Conservation (phyloP, 2,888 invertebrate species). For the Podabrus alpinus region DNA sequence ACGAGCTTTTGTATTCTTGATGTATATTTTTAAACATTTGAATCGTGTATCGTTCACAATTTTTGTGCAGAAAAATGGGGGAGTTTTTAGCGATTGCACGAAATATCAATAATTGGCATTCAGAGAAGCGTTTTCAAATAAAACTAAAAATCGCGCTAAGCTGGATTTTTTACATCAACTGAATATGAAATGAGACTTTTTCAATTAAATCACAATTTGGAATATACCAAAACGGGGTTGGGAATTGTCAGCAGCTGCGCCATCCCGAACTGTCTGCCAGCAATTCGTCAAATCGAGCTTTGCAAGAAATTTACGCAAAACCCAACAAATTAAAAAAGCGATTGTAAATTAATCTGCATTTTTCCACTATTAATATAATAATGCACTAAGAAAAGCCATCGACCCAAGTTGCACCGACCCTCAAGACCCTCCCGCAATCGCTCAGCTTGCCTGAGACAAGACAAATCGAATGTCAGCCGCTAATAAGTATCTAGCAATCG, state of each 20-base stretch:
- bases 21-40: slow-evolving; percentile 53
- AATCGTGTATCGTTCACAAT: slow-evolving; percentile 52
- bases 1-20: slow-evolving; percentile 47
- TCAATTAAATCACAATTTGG: slow-evolving; percentile 57
- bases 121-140: slow-evolving; percentile 49
- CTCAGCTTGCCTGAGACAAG: slow-evolving; percentile 55
- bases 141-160: slow-evolving; percentile 51
- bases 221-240: slow-evolving; percentile 45
- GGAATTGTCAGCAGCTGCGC: slow-evolving; percentile 46
- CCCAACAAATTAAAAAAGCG: neutral
- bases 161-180: slow-evolving; percentile 55
- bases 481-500: slow-evolving; percentile 59
- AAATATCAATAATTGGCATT: slow-evolving; percentile 50
- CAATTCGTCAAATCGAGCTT: slow-evolving; percentile 23
- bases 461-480: slow-evolving; percentile 61
- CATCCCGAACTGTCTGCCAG: slow-evolving; percentile 24
- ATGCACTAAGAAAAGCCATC: slow-evolving; percentile 39
- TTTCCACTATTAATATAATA: slow-evolving; percentile 43
- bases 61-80: slow-evolving; percentile 43
- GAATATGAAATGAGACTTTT: slow-evolving; percentile 57
- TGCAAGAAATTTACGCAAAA: slow-evolving; percentile 17
- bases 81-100: slow-evolving; percentile 35
- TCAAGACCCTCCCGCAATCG: slow-evolving; percentile 51
- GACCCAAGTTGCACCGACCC: slow-evolving; percentile 38
- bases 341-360: neutral